Evolutionary conservation across 2,113 vertebrate species (phyloP).

Genomic region (Callospermophilus lateralis): DNA sequence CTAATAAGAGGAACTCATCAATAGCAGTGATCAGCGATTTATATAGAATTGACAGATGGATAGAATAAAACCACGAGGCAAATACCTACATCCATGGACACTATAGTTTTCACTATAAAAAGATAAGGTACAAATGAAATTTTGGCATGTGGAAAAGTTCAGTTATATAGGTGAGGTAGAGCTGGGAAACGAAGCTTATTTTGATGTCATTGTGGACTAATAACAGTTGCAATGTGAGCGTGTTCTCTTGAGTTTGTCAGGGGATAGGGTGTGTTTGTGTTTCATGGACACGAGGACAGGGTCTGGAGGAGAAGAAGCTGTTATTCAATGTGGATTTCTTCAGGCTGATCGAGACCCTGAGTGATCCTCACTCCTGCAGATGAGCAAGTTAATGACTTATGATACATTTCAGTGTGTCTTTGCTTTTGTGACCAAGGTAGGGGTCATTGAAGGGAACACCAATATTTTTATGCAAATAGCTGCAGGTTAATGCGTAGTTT

Average conservation of each 20-base stretch:
- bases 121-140: neutral
- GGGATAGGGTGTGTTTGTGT: neutral
- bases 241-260: neutral
- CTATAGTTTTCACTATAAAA: constrained; percentile 11
- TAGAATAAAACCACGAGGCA: constrained; percentile 1
- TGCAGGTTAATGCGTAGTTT: neutral
- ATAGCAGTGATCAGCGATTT: neutral
- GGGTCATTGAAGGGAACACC: fast-evolving
- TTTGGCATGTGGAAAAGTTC: neutral
- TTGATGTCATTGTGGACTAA: neutral
- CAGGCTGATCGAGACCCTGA: neutral
- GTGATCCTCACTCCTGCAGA: neutral
- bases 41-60: neutral
- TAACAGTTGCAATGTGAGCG: neutral
- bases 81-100: neutral
- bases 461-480: neutral
- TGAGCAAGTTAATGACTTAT: neutral
- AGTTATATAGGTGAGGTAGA: neutral
- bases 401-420: neutral
- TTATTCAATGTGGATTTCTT: neutral
- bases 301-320: neutral
- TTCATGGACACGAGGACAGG: neutral
- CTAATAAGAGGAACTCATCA: neutral
- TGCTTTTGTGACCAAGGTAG: neutral
- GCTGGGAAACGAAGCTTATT: neutral